Evolutionary conservation across 2,113 vertebrate species (phyloP).

Genomic region (Nipponia nippon): DNA sequence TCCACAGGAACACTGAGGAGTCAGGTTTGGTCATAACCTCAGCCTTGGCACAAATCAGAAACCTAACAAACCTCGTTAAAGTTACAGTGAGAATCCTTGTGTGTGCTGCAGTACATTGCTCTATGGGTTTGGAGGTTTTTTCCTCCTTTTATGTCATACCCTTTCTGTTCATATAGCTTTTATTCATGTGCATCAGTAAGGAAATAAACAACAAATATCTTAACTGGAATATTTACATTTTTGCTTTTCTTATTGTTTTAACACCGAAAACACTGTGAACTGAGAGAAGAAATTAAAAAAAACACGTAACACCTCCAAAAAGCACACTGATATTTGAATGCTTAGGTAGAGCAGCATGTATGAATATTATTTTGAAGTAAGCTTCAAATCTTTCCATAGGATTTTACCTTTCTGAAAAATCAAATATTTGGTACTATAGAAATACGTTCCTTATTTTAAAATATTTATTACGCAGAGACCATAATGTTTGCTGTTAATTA

Average conservation of each 20-base stretch:
- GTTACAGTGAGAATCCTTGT: neutral
- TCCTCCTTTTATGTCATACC: neutral
- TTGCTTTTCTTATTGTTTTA: neutral
- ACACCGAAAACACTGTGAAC: neutral
- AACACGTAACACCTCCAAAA: neutral
- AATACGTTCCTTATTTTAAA: neutral
- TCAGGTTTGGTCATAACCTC: neutral
- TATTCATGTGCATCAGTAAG: neutral
- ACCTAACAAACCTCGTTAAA: neutral
- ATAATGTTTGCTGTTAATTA: neutral
- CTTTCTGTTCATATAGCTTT: neutral
- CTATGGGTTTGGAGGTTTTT: neutral
- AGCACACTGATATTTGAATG: neutral
- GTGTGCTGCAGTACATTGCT: neutral
- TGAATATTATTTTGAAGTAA: neutral
- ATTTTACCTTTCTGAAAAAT: neutral
- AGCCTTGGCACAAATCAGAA: neutral
- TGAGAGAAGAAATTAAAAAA: neutral
- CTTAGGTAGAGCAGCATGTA: neutral
- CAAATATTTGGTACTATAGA: neutral
- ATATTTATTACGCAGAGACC: neutral
- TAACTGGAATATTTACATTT: neutral
- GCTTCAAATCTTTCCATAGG: neutral
- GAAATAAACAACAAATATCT: neutral
- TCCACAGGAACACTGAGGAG: neutral